A percentile compares a stretch with the other conserved stretches of the same genome.
Conservation (phyloP, 2,888 invertebrate species). For the Scelioninae gen. 1 region DNA sequence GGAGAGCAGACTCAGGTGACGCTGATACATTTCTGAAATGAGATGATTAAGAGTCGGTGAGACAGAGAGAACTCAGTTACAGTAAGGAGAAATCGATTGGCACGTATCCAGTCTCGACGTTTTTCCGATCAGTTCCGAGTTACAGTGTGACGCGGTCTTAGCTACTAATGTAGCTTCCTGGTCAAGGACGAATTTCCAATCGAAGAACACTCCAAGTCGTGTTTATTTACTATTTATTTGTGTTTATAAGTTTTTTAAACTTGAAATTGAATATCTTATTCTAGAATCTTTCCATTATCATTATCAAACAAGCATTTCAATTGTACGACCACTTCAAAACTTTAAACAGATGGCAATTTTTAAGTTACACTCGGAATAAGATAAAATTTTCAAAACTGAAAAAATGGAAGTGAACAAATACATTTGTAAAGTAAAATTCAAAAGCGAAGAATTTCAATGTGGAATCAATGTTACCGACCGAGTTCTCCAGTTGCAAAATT, state of each 20-base stretch:
- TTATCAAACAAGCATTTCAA: neutral
- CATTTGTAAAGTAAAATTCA: neutral
- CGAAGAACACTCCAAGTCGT: neutral
- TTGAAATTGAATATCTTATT: neutral
- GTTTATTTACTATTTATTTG: constrained; percentile 24
- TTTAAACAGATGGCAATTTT: neutral
- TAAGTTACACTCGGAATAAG: neutral
- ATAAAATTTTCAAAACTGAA: neutral
- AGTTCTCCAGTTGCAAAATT: neutral
- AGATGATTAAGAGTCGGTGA: constrained; percentile 37
- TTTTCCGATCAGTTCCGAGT: constrained; percentile 56
- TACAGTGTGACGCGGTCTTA: constrained; percentile 34
- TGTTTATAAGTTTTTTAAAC: neutral
- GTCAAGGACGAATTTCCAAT: constrained; percentile 57
- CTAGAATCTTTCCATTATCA: neutral
- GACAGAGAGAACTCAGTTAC: constrained; percentile 6
- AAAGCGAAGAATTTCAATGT: neutral
- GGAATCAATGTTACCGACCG: neutral
- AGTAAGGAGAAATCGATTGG: constrained; percentile 67
- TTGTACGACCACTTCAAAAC: neutral
- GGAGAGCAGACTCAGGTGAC: constrained; percentile 31
- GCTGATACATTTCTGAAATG: constrained; percentile 48
- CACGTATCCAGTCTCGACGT: constrained; percentile 69
- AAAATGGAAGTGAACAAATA: neutral
- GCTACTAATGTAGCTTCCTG: too few species aligned